These are phyloP conservation scores for Heliangelus exortis DNA, from an alignment of 2,797 vertebrate species.

Conservation along the genomic window DNA sequence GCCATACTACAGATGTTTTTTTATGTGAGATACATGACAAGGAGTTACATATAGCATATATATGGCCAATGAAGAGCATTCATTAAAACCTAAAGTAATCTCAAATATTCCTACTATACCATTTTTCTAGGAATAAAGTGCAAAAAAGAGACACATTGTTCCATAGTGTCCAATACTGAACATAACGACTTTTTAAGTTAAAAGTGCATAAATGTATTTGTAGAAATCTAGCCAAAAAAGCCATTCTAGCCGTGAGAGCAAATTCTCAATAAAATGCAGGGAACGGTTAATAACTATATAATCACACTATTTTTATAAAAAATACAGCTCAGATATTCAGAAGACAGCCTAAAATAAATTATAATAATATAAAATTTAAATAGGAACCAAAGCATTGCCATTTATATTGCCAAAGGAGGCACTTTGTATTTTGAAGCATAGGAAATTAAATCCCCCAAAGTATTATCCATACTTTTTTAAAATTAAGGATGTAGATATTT, in stretches of 20 bases:
- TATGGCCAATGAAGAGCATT: conserved; percentile 27
- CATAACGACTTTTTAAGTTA: background rate
- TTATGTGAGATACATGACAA: background rate
- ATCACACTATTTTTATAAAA: conserved; percentile 51
- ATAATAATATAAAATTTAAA: conserved; percentile 59
- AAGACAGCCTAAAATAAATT: conserved; percentile 72
- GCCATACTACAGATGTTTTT: background rate
- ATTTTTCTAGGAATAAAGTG: background rate
- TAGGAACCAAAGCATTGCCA: conserved; percentile 79
- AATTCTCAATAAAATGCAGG: conserved; percentile 49
- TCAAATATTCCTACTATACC: conserved; percentile 29
- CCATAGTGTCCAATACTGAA: conserved; percentile 51
- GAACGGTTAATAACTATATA: conserved; percentile 58
- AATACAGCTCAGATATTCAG: conserved; percentile 60
- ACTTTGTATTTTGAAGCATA: conserved; percentile 76
- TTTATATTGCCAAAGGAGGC: conserved; percentile 79
- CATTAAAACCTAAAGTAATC: conserved; percentile 24
- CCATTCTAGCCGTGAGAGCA: conserved; percentile 53
- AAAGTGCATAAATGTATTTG: background rate
- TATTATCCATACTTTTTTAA: conserved; percentile 72
- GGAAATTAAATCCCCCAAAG: conserved; percentile 65
- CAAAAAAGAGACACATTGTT: conserved; percentile 44
- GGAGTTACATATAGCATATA: background rate
- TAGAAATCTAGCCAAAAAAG: conserved; percentile 57
- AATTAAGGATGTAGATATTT: conserved; percentile 77